Evolutionary conservation across 2,113 vertebrate species (phyloP).

Genomic region (Cyphomyrus plagiostoma): DNA sequence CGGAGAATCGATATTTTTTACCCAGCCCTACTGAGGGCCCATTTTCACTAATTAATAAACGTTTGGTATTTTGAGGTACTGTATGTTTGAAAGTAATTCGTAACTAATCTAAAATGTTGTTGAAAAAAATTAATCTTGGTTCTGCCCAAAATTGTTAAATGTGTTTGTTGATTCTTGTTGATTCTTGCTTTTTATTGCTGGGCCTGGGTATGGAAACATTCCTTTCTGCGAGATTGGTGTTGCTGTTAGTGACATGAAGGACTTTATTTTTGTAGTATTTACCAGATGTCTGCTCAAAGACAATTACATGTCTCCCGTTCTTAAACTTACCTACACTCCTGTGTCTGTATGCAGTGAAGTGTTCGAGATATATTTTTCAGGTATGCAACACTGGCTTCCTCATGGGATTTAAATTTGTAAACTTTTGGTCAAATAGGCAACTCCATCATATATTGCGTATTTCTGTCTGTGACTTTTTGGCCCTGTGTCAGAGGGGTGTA

Average conservation of each 20-base stretch:
- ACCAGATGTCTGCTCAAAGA: neutral
- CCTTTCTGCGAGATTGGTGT: neutral
- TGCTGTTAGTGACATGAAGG: neutral
- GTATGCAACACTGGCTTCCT: neutral
- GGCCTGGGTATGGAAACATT: neutral
- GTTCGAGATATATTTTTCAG: neutral
- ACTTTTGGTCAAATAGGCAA: neutral
- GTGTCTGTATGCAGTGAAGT: neutral
- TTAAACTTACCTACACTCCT: neutral
- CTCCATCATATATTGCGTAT: neutral
- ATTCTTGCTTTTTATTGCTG: neutral
- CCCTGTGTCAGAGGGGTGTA: neutral
- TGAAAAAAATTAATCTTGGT: neutral
- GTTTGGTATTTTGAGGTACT: neutral
- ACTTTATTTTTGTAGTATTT: neutral
- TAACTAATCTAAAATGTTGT: neutral
- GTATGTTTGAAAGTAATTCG: neutral
- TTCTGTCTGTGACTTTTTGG: neutral
- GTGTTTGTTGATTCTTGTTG: no score
- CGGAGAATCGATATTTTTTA: no score
- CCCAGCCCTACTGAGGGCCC: neutral
- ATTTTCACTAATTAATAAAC: neutral
- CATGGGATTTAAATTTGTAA: neutral
- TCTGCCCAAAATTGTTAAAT: neutral
- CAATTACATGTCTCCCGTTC: neutral